Base-by-base conservation (phyloP, 1,140 invertebrate genomes). In the Neodiprion pinetum region DNA sequence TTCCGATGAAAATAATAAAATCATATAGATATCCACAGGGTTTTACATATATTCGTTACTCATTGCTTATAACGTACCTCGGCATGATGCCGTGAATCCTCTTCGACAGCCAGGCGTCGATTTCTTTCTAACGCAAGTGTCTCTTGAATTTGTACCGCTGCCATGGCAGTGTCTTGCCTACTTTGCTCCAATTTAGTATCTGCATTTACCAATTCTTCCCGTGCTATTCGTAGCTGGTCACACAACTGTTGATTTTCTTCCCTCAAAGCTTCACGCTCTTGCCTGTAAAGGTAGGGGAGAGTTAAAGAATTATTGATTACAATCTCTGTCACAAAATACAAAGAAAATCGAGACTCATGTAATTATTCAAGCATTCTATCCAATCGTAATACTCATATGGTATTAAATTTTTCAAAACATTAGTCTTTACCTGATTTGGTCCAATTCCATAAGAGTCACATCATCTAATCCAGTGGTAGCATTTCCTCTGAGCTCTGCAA, bases 261-360 rank as follows among this genome's bases (percentile, higher is more conserved):
- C 76, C 90, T 89, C 17, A 93, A 83, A 73, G 89, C 86, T 77
- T 92, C 92, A 47, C 91, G 83, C 84, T 95, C 93, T 82, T 92
- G 88, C 61, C 87, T 89, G 23, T 71, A 78, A 79, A 67, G 75
- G 73, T 70, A 74, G 40, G 7, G 1, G 12, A 65, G 12, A 3
- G 12, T 65, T 65, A 14, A 65, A 65, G 61, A 21, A 65, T 65
- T 14, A 4, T 65, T 65, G 12, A 7, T 65, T 1, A 65, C 61
- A 65, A 21, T 65, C 28, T 65, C 12, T 14, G 61, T 65, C 61
- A 65, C 72, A 72, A 50, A 73, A 79, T 72, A 67, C 9, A 74
- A 50, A 61, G 1, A 40, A 40, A 40, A 40, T 40, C 28, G 28
- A 40, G 5, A 40, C 28, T 40, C 1, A 40, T 40, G 28, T 40